phyloP scores from a whole-genome alignment of 2,113 vertebrate species.

The Eretmochelys imbricata region DNA sequence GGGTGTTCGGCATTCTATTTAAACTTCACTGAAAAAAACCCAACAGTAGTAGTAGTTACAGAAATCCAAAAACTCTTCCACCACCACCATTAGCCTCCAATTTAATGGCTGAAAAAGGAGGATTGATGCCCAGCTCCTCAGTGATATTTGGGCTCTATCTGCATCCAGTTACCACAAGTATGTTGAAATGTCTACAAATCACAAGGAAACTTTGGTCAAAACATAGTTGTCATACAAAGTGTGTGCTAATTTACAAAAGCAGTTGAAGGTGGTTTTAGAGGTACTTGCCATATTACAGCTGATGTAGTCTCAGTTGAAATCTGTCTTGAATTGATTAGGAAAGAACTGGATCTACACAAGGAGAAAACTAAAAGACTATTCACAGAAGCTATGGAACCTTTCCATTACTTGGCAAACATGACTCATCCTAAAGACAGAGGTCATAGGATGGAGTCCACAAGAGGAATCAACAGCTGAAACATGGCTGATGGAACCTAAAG shows the following conservation, averaged over 20 bases:
- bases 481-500: background rate
- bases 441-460: background rate
- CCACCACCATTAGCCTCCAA: background rate
- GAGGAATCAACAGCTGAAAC: background rate
- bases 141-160: background rate
- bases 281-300: background rate
- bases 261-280: background rate
- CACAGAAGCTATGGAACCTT: background rate
- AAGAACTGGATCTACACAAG: background rate
- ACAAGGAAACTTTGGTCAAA: background rate
- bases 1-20: background rate
- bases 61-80: background rate
- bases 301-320: background rate
- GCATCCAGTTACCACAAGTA: background rate
- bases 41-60: background rate
- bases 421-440: background rate
- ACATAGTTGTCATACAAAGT: background rate
- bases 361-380: background rate
- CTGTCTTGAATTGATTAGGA: background rate
- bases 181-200: rapidly evolving
- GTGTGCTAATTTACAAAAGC: background rate
- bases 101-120: background rate
- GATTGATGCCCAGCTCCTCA: background rate
- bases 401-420: background rate
- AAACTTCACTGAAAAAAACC: background rate